phyloP scores from a whole-genome alignment of 2,888 invertebrate genomes.

The Apodemia mormo region DNA sequence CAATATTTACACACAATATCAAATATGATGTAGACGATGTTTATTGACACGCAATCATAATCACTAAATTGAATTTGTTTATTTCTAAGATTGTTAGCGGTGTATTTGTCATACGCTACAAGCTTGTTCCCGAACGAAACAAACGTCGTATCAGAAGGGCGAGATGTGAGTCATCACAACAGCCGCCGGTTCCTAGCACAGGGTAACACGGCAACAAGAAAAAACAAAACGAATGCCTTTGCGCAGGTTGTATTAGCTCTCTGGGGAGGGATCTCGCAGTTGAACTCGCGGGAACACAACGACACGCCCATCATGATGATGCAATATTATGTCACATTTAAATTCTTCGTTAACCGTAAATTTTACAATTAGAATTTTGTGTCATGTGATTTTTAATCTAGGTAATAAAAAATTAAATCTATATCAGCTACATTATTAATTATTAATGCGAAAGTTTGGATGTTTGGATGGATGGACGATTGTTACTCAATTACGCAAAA shows the following conservation, averaged over 20 bases:
- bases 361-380: not conserved
- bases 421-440: too few relatives aligned
- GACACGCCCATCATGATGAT: conserved; percentile 21
- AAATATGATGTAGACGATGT: not conserved
- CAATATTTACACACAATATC: too few relatives aligned
- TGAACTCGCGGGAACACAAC: not conserved
- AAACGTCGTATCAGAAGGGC: conserved; percentile 11
- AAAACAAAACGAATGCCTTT: conserved; percentile 29
- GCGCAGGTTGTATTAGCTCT: conserved; percentile 18
- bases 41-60: conserved; percentile 5
- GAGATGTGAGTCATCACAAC: conserved; percentile 37
- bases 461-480: too few relatives aligned
- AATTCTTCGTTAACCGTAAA: not conserved
- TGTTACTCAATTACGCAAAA: too few relatives aligned
- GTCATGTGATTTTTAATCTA: too few relatives aligned
- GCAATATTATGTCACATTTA: conserved; percentile 28
- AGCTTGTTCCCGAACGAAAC: not conserved
- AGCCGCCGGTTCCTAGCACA: conserved; percentile 40
- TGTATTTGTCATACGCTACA: conserved; percentile 6
- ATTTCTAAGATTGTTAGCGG: conserved; percentile 5
- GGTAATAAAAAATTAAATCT: too few relatives aligned
- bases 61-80: not conserved
- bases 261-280: not conserved
- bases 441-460: too few relatives aligned
- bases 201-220: conserved; percentile 36